A percentile compares a stretch with the other conserved stretches of the same genome.
These are phyloP conservation scores for Sarcophaga subvicina DNA, from an alignment of 2,888 invertebrate species.

Conservation along the genomic window DNA sequence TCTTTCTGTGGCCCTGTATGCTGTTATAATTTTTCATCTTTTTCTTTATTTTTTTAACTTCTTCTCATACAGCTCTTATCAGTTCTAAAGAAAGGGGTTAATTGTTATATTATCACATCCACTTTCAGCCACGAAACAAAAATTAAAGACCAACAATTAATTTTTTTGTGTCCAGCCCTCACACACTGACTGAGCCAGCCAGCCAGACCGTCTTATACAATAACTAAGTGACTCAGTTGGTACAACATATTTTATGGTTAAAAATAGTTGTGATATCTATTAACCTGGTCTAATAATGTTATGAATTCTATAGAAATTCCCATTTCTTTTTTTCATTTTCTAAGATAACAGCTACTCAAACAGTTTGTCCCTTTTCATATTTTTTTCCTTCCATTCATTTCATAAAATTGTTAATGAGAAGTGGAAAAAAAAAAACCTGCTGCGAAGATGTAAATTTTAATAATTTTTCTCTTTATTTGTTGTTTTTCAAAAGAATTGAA, in stretches of 20 bases:
- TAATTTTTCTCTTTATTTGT: constrained; percentile 26
- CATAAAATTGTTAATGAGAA: background rate
- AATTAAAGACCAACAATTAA: constrained; percentile 24
- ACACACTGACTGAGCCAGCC: background rate
- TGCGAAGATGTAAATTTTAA: constrained; percentile 64
- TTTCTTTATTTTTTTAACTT: background rate
- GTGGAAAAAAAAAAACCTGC: constrained; percentile 40
- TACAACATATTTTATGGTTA: background rate
- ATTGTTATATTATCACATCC: constrained; percentile 60
- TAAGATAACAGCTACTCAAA: constrained; percentile 58
- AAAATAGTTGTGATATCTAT: constrained; percentile 64
- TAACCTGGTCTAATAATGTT: constrained; percentile 66
- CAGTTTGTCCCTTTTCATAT: constrained; percentile 14
- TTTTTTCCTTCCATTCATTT: constrained; percentile 15
- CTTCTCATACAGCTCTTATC: constrained; percentile 21
- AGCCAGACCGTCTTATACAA: background rate
- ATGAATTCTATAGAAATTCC: constrained; percentile 66
- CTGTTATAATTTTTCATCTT: constrained; percentile 48
- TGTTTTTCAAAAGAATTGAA: constrained; percentile 51
- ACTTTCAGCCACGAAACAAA: background rate
- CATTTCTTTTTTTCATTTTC: constrained; percentile 28
- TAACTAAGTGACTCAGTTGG: background rate
- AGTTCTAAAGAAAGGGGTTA: constrained; percentile 57
- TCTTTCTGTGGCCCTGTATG: constrained; percentile 45
- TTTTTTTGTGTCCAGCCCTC: constrained; percentile 36